phyloP scores from a whole-genome alignment of 1,140 invertebrate genomes.

The Bactericera cockerelli region DNA sequence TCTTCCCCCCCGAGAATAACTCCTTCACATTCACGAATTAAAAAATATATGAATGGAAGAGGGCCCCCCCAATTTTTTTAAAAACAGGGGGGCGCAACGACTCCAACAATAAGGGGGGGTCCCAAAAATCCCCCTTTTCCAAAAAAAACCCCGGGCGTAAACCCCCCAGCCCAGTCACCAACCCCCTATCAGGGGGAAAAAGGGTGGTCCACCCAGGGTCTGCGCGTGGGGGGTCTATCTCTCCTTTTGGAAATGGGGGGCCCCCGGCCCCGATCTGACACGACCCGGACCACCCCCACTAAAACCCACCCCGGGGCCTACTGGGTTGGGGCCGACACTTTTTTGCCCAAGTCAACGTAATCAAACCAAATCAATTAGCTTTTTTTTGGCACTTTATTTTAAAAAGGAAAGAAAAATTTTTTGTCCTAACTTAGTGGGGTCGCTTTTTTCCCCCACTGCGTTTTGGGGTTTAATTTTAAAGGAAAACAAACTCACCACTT shows the following conservation, averaged over 20 bases:
- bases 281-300: conserved; percentile 50
- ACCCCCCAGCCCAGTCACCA: conserved; percentile 72
- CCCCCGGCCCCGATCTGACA: conserved; percentile 29
- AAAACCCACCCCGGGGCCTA: conserved; percentile 49
- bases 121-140: conserved; percentile 76
- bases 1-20: too few relatives aligned
- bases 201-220: conserved; percentile 80
- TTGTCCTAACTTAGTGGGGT: too few relatives aligned
- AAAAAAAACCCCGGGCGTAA: conserved; percentile 75
- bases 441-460: too few relatives aligned
- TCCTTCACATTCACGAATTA: too few relatives aligned
- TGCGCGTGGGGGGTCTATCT: conserved; percentile 56
- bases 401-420: too few relatives aligned
- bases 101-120: conserved; percentile 64
- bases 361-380: too few relatives aligned
- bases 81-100: conserved; percentile 44
- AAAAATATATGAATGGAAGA: too few relatives aligned
- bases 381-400: too few relatives aligned
- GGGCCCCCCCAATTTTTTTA: too few relatives aligned
- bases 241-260: conserved; percentile 38
- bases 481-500: conserved; percentile 16
- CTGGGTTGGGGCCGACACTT: conserved; percentile 47
- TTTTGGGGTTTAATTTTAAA: too few relatives aligned
- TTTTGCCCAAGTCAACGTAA: not conserved
- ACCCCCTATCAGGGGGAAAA: conserved; percentile 60